Percentiles rank a stretch among this genome's conserved stretches.
These are phyloP conservation scores for Buathra laborator DNA, from an alignment of 2,888 invertebrate species.

Conservation along the genomic window DNA sequence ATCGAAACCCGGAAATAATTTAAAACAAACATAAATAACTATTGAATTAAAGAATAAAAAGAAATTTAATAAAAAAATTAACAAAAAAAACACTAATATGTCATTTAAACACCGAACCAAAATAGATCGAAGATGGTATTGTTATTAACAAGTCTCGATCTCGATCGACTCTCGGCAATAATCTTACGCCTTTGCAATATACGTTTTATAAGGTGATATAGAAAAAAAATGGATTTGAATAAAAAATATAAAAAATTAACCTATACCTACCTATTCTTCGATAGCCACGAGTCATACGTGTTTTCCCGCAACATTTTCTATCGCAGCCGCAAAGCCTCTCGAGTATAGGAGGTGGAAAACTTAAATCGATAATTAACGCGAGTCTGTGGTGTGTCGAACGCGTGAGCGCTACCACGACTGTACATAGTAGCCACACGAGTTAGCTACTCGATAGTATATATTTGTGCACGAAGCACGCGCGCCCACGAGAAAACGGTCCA, in stretches of 20 bases:
- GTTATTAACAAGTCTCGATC: neutral
- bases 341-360: neutral
- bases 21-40: neutral
- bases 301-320: neutral
- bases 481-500: neutral
- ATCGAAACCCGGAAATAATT: neutral
- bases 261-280: neutral
- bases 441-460: neutral
- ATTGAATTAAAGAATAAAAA: neutral
- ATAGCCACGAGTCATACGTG: neutral
- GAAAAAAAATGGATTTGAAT: neutral
- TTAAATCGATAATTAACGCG: constrained; percentile 33
- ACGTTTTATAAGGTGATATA: neutral
- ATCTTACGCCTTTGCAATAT: neutral
- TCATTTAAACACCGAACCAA: neutral
- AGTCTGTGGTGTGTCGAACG: constrained; percentile 11
- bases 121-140: neutral
- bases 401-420: neutral
- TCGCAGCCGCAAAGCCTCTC: neutral
- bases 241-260: neutral
- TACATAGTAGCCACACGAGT: neutral
- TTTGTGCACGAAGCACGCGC: neutral
- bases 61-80: neutral
- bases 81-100: neutral
- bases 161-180: neutral